These are phyloP conservation scores for Natrix natrix DNA, from an alignment of 2,797 vertebrate genomes.

Conservation along the genomic window DNA sequence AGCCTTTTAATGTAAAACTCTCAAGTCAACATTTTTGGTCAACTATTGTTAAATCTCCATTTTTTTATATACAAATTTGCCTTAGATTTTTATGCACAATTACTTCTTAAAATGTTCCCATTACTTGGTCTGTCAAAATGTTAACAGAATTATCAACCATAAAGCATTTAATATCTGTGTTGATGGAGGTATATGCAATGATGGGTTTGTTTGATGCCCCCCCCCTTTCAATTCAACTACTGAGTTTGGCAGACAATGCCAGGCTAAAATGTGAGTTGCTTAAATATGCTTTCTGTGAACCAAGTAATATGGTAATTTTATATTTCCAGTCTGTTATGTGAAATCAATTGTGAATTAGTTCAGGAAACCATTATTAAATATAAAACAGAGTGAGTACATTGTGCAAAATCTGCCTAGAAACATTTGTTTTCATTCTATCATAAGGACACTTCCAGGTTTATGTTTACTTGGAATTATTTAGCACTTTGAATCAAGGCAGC, in stretches of 20 bases:
- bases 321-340: background rate
- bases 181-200: background rate
- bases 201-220: background rate
- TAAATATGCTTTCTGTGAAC: background rate
- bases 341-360: background rate
- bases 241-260: background rate
- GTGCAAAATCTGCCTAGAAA: background rate
- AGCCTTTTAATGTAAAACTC: constrained; percentile 22
- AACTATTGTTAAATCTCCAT: constrained; percentile 36
- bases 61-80: constrained; percentile 26
- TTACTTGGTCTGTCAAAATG: background rate
- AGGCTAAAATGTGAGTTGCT: background rate
- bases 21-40: constrained; percentile 22
- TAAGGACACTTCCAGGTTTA: background rate
- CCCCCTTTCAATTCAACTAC: background rate
- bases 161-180: background rate
- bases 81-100: constrained; percentile 23
- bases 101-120: constrained; percentile 6
- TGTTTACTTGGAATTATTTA: background rate
- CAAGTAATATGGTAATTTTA: background rate
- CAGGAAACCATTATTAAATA: background rate
- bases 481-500: background rate
- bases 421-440: background rate
- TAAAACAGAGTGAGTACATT: background rate
- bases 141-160: background rate